These are phyloP conservation scores for Nebria ingens DNA, from an alignment of 1,140 invertebrate genomes.

Conservation along the genomic window DNA sequence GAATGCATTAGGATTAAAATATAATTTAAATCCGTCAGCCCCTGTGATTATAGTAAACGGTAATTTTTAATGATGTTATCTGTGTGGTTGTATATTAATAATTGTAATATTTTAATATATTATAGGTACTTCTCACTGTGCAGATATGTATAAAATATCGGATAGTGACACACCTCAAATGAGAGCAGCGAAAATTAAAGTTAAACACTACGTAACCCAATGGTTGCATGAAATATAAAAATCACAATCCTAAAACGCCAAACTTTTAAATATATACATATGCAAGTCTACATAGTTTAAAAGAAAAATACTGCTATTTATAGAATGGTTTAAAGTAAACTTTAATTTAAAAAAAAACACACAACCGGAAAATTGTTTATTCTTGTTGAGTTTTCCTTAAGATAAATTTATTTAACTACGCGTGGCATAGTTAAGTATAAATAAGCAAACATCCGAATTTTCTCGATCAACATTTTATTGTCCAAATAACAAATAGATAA, in stretches of 20 bases:
- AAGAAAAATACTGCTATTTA: too few relatives aligned
- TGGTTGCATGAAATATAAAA: not conserved
- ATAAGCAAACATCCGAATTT: too few relatives aligned
- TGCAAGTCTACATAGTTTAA: too few relatives aligned
- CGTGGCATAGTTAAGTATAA: too few relatives aligned
- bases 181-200: not conserved
- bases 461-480: too few relatives aligned
- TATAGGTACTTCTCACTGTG: not conserved
- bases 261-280: too few relatives aligned
- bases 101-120: not conserved
- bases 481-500: too few relatives aligned
- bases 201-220: not conserved
- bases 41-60: constrained; percentile 39
- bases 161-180: not conserved
- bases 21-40: constrained; percentile 38
- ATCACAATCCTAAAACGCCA: not conserved
- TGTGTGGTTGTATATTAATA: constrained; percentile 15
- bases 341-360: too few relatives aligned
- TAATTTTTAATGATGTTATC: constrained; percentile 33
- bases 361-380: too few relatives aligned
- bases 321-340: too few relatives aligned
- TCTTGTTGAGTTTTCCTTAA: too few relatives aligned
- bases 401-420: too few relatives aligned
- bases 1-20: constrained; percentile 47
- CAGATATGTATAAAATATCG: not conserved